Percentiles rank a stretch among this genome's conserved stretches.
phyloP scores from a whole-genome alignment of 1,140 invertebrate genomes.

The Mya arenaria region DNA sequence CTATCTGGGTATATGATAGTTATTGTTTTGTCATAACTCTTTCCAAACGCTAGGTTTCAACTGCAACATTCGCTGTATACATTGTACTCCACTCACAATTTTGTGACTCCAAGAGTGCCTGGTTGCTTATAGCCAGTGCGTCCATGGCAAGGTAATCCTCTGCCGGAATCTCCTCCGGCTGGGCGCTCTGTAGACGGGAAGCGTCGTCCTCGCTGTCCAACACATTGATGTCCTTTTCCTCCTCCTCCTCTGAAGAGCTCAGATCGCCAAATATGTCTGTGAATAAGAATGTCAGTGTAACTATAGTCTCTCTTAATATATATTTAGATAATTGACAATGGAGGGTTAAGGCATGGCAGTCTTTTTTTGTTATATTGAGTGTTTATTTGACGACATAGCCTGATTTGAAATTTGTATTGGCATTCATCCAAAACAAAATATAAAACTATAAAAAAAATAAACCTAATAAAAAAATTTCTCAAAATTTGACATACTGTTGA shows the following conservation, averaged over 20 bases:
- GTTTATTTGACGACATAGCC: too few relatives aligned
- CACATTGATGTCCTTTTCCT: constrained; percentile 77
- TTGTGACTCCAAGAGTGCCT: background rate
- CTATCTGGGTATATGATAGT: too few relatives aligned
- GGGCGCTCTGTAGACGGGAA: constrained; percentile 52
- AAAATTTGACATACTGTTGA: background rate
- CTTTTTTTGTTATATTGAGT: too few relatives aligned
- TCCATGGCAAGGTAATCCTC: constrained; percentile 13
- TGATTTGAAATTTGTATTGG: background rate
- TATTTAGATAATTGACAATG: too few relatives aligned
- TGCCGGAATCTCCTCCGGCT: constrained; percentile 12
- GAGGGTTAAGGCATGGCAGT: too few relatives aligned
- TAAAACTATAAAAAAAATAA: too few relatives aligned
- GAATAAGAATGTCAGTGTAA: constrained; percentile 1
- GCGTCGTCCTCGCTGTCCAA: constrained; percentile 77
- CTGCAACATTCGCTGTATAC: too few relatives aligned
- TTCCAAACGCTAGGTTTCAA: too few relatives aligned
- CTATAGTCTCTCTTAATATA: too few relatives aligned
- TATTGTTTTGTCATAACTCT: too few relatives aligned
- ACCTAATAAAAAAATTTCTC: background rate
- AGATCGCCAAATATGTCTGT: constrained; percentile 74
- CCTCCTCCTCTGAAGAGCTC: constrained; percentile 75
- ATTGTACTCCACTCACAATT: constrained; percentile 34
- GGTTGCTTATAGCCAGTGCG: background rate
- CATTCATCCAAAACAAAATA: too few relatives aligned